Conservation (phyloP, 2,888 invertebrate species). For the Troides aeacus region DNA sequence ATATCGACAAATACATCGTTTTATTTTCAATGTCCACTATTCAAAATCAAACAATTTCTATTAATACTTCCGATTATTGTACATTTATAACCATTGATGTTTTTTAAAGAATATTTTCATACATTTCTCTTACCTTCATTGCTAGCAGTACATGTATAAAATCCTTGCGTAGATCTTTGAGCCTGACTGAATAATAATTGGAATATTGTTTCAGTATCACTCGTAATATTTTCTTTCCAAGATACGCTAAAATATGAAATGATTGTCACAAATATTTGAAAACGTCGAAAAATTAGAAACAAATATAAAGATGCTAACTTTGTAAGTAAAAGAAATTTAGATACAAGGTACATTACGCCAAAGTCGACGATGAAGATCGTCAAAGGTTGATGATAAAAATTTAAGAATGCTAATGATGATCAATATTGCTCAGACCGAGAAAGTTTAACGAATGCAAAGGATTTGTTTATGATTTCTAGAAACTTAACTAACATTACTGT, state of each 20-base stretch:
- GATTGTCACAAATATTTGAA: too few relatives aligned
- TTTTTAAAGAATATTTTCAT: not conserved
- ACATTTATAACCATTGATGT: not conserved
- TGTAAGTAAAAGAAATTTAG: too few relatives aligned
- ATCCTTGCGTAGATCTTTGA: conserved; percentile 48
- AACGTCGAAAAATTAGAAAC: too few relatives aligned
- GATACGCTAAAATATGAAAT: conserved; percentile 32
- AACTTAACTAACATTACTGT: too few relatives aligned
- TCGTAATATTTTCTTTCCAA: conserved; percentile 34
- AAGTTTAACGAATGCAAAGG: too few relatives aligned
- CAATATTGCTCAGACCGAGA: too few relatives aligned
- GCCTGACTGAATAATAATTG: conserved; percentile 46
- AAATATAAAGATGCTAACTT: too few relatives aligned
- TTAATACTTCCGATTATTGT: not conserved
- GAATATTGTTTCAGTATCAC: conserved; percentile 42
- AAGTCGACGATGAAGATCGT: too few relatives aligned
- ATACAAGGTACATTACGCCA: too few relatives aligned
- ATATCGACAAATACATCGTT: conserved; percentile 52
- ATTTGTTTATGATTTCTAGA: too few relatives aligned
- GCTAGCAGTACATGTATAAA: conserved; percentile 58
- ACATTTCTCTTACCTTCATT: conserved; percentile 52
- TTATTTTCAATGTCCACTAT: conserved; percentile 45
- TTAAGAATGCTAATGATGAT: too few relatives aligned
- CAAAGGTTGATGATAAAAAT: too few relatives aligned
- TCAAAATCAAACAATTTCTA: not conserved